phyloP scores from a whole-genome alignment of 2,888 invertebrate genomes.

The Branchipolynoe longqiensis region DNA sequence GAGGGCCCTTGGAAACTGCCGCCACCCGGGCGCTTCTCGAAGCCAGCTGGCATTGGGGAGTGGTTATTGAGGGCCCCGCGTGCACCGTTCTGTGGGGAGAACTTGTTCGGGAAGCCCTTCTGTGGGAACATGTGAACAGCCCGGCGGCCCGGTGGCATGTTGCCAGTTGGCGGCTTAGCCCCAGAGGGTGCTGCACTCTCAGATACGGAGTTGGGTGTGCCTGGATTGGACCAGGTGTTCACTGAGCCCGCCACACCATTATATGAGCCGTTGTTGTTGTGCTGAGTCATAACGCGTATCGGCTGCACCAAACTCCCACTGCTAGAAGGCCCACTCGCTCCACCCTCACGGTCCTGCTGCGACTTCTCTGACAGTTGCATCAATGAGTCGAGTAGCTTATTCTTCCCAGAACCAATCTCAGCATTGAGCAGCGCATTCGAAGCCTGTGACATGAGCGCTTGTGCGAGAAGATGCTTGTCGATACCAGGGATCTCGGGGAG shows the following conservation, averaged over 20 bases:
- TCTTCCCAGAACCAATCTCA: slow-evolving; percentile 37
- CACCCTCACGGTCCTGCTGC: slow-evolving; percentile 14
- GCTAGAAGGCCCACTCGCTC: slow-evolving; percentile 17
- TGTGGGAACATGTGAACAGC: slow-evolving; percentile 38
- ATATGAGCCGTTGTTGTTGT: slow-evolving; percentile 14
- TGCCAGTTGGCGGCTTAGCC: slow-evolving; percentile 23
- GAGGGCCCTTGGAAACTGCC: neutral
- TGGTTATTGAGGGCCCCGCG: slow-evolving; percentile 36
- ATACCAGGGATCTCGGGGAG: slow-evolving; percentile 27
- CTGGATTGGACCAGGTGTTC: slow-evolving; percentile 60
- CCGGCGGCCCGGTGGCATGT: slow-evolving; percentile 4
- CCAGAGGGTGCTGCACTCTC: slow-evolving; percentile 59
- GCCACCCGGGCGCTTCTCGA: slow-evolving; percentile 42
- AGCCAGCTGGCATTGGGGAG: slow-evolving; percentile 38
- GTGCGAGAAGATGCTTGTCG: slow-evolving; percentile 34
- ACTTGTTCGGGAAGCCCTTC: slow-evolving; percentile 44
- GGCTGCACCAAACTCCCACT: slow-evolving; percentile 41
- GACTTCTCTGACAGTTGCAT: neutral
- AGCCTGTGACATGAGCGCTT: slow-evolving; percentile 30
- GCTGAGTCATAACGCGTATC: slow-evolving; percentile 55
- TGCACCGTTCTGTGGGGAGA: neutral
- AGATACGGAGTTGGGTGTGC: slow-evolving; percentile 60
- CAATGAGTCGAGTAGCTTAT: slow-evolving; percentile 39
- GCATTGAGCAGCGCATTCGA: slow-evolving; percentile 23
- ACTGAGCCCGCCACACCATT: slow-evolving; percentile 31